Percentiles rank a stretch among this genome's conserved stretches.
These are phyloP conservation scores for Sander lucioperca DNA, from an alignment of 2,113 vertebrate genomes.

Conservation along the genomic window DNA sequence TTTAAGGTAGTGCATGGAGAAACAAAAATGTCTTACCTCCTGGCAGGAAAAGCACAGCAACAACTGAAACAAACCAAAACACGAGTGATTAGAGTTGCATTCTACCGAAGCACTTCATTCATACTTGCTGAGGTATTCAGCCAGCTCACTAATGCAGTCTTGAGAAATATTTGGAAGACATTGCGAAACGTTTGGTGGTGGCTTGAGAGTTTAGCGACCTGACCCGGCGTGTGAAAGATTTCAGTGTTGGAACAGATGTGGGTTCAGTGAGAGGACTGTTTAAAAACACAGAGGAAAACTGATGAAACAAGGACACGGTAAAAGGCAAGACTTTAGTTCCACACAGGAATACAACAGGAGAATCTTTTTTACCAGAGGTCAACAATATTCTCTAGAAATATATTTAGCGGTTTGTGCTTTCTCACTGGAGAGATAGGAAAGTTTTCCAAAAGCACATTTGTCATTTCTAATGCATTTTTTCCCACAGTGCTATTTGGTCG, in stretches of 20 bases:
- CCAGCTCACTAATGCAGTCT: neutral
- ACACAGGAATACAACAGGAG: slow-evolving; percentile 10
- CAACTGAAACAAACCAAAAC: slow-evolving; percentile 76
- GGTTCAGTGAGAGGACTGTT: slow-evolving; percentile 50
- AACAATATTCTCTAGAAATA: slow-evolving; percentile 7
- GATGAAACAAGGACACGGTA: neutral
- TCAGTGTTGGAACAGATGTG: slow-evolving; percentile 33
- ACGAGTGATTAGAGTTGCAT: slow-evolving; percentile 17
- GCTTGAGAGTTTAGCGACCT: slow-evolving; percentile 15
- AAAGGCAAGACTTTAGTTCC: neutral
- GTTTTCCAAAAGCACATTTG: slow-evolving; percentile 38
- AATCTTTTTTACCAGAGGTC: neutral
- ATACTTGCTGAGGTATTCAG: neutral
- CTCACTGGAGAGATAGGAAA: slow-evolving; percentile 1
- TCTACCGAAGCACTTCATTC: neutral
- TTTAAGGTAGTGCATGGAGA: neutral
- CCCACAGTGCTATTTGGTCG: slow-evolving; percentile 57
- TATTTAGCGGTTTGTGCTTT: slow-evolving; percentile 33
- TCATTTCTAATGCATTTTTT: slow-evolving; percentile 55
- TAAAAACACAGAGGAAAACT: slow-evolving; percentile 10
- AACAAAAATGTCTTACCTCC: slow-evolving; percentile 63
- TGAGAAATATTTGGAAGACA: slow-evolving; percentile 18
- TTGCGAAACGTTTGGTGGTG: neutral
- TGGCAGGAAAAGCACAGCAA: slow-evolving; percentile 73
- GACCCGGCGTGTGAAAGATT: slow-evolving; percentile 8